A percentile compares a stretch with the other conserved stretches of the same genome.
Evolutionary conservation across 2,113 vertebrate species (phyloP).

Genomic region (Australoheros scitulus): DNA sequence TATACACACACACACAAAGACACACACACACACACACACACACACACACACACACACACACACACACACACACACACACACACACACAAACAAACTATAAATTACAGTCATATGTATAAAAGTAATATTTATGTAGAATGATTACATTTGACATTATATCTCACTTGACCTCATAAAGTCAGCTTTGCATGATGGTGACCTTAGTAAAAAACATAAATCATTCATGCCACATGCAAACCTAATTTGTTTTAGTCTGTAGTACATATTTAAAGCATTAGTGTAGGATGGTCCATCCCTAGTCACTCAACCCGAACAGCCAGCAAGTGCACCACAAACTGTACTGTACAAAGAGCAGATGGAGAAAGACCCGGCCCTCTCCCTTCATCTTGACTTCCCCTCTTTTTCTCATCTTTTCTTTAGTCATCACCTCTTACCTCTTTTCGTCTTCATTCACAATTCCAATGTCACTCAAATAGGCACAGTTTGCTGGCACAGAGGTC

Average conservation of each 20-base stretch:
- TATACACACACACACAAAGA: background rate
- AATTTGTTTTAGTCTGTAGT: slow-evolving; percentile 24
- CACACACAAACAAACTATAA: background rate
- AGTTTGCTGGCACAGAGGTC: slow-evolving; percentile 26
- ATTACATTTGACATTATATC: slow-evolving; percentile 11
- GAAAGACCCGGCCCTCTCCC: background rate
- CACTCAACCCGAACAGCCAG: slow-evolving; percentile 17
- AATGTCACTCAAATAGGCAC: slow-evolving; percentile 29
- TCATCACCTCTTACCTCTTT: slow-evolving; percentile 35
- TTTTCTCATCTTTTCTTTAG: slow-evolving; percentile 1
- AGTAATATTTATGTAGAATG: slow-evolving; percentile 1
- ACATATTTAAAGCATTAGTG: slow-evolving; percentile 20
- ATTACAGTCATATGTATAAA: slow-evolving; percentile 11
- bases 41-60: background rate
- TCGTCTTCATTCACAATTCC: slow-evolving; percentile 29
- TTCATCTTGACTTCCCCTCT: slow-evolving; percentile 4
- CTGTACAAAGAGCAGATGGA: slow-evolving; percentile 3
- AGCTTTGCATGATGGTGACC: slow-evolving; percentile 23
- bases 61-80: background rate
- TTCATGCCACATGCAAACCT: slow-evolving; percentile 39
- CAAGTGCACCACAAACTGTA: background rate
- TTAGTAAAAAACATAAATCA: slow-evolving; percentile 39
- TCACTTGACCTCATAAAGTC: slow-evolving; percentile 42
- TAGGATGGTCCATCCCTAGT: slow-evolving; percentile 11
- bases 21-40: background rate